A percentile compares a stretch with the other conserved stretches of the same genome.
Evolutionary conservation across 2,888 invertebrate genomes (phyloP).

Genomic region (Cheilosia grossa): DNA sequence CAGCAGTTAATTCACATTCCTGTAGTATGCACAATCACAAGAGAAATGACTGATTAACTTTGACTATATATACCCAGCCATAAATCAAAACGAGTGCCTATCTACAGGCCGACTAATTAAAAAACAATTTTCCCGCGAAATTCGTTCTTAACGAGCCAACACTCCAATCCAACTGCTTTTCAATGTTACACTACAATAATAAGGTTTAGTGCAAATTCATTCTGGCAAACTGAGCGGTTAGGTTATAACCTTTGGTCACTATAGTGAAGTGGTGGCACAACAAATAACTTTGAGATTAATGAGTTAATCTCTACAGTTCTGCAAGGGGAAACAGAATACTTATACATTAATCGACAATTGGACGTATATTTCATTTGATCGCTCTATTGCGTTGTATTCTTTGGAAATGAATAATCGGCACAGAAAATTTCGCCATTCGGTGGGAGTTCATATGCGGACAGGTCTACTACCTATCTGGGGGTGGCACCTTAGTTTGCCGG

Average conservation of each 20-base stretch:
- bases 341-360: not conserved
- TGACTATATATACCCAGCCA: too few species aligned
- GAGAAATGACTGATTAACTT: too few species aligned
- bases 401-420: not conserved
- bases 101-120: not conserved
- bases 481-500: too few species aligned
- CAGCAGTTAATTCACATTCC: too few species aligned
- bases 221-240: constrained; percentile 22
- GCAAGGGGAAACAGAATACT: constrained; percentile 24
- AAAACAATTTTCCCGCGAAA: not conserved
- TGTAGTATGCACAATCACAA: too few species aligned
- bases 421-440: not conserved
- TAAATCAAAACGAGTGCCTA: too few species aligned
- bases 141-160: not conserved
- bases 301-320: constrained; percentile 34
- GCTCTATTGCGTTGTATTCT: not conserved
- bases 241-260: constrained; percentile 50
- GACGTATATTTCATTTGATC: not conserved
- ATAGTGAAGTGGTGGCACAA: constrained; percentile 54
- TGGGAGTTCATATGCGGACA: too few species aligned
- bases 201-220: constrained; percentile 24
- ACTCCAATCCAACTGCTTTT: not conserved
- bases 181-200: not conserved
- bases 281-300: constrained; percentile 33
- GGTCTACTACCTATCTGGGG: too few species aligned